These are phyloP conservation scores for Graphium colonna DNA, from an alignment of 2,888 invertebrate species.

Conservation along the genomic window DNA sequence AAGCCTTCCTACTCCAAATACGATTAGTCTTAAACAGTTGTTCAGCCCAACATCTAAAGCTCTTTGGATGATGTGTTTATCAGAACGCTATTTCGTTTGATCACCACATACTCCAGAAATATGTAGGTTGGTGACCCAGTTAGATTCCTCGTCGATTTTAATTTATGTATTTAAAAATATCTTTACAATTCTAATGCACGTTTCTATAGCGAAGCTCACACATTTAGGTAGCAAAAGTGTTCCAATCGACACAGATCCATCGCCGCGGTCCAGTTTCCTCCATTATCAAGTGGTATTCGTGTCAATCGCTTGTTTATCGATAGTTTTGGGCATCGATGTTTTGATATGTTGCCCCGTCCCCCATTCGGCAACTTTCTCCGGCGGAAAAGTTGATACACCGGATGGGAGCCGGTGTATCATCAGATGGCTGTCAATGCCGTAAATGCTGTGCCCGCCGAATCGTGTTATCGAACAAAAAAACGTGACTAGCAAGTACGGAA, in stretches of 20 bases:
- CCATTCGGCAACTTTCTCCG: conserved; percentile 54
- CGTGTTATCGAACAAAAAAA: conserved; percentile 3
- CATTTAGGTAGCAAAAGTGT: too few species aligned
- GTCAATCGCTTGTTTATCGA: conserved; percentile 23
- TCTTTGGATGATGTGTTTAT: too few species aligned
- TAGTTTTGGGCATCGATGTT: conserved; percentile 17
- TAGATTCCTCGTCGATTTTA: too few species aligned
- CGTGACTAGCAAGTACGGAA: too few species aligned
- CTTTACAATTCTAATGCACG: too few species aligned
- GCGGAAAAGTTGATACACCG: conserved; percentile 46
- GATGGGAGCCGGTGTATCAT: background rate
- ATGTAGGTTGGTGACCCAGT: background rate
- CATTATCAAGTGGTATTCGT: conserved; percentile 18
- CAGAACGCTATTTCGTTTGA: too few species aligned
- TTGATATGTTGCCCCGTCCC: conserved; percentile 33
- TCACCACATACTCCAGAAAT: conserved; percentile 14
- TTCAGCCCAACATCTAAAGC: too few species aligned
- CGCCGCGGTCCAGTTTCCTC: conserved; percentile 9
- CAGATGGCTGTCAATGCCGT: background rate
- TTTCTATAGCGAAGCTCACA: too few species aligned
- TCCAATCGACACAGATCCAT: background rate
- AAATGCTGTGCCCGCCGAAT: background rate
- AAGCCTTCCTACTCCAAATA: too few species aligned
- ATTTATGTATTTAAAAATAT: background rate
- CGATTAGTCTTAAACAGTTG: too few species aligned